Evolutionary conservation across 2,888 invertebrate genomes (phyloP).

Genomic region (Boloria euphrosyne): DNA sequence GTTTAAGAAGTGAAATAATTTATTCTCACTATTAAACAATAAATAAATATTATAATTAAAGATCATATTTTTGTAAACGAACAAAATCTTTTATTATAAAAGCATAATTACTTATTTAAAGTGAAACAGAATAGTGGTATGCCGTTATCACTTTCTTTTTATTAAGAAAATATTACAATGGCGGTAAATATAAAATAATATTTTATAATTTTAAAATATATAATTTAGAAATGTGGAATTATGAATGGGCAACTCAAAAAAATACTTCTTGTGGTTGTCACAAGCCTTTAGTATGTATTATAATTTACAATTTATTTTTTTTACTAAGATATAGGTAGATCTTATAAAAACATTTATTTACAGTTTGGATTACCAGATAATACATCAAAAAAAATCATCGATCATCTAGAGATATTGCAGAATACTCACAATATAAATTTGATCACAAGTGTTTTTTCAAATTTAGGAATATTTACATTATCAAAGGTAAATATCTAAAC

Average conservation of each 20-base stretch:
- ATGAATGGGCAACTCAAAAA: background rate
- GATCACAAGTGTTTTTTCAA: constrained; percentile 50
- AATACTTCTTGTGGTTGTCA: background rate
- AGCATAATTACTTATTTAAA: too few species aligned
- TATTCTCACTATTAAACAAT: too few species aligned
- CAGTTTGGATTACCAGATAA: background rate
- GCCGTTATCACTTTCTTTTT: too few species aligned
- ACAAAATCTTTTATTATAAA: too few species aligned
- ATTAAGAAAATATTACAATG: background rate
- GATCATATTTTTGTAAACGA: too few species aligned
- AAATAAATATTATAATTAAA: too few species aligned
- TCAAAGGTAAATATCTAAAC: constrained; percentile 53
- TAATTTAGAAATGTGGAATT: constrained; percentile 6
- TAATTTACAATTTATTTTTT: background rate
- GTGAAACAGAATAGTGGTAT: too few species aligned
- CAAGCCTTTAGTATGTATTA: constrained; percentile 3
- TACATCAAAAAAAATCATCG: background rate
- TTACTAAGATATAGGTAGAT: background rate
- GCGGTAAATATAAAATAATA: constrained; percentile 11
- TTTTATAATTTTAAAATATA: too few species aligned
- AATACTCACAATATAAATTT: constrained; percentile 51
- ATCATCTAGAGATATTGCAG: constrained; percentile 52
- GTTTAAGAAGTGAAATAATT: too few species aligned
- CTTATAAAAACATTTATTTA: background rate
- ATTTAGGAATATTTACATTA: constrained; percentile 56